These are phyloP conservation scores for Haliclystus octoradiatus DNA, from an alignment of 30 jellyfish, hydroid and myxozoan genomes.

Conservation along the genomic window DNA sequence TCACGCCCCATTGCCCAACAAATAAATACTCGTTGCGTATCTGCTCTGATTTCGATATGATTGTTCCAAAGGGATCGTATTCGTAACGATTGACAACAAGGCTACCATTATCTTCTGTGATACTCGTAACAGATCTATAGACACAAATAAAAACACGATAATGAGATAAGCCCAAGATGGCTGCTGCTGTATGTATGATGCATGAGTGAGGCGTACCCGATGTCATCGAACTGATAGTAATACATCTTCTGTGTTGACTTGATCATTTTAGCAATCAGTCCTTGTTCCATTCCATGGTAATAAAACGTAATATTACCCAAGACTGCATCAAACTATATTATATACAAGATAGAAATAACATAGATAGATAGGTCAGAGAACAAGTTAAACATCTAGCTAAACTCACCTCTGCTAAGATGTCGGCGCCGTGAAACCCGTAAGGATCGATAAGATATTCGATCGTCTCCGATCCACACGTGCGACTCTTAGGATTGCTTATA, in stretches of 20 bases:
- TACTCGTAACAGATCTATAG: conserved; percentile 1
- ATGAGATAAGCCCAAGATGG: not conserved
- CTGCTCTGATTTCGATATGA: not conserved
- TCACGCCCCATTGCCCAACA: conserved; percentile 25
- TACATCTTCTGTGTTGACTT: not conserved
- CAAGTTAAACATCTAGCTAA: not conserved
- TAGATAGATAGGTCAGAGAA: not conserved
- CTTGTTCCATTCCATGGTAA: conserved; percentile 24
- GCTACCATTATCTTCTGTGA: conserved; percentile 1
- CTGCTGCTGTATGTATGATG: not conserved
- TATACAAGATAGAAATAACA: not conserved
- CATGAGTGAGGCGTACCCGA: conserved; percentile 8
- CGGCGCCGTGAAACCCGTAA: conserved; percentile 19
- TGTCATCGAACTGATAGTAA: conserved; percentile 10
- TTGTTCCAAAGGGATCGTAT: conserved; percentile 21
- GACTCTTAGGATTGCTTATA: conserved; percentile 4
- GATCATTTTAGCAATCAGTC: conserved; percentile 5
- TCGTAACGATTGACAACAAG: not conserved
- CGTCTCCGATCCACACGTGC: conserved; percentile 6
- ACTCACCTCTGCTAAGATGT: conserved; percentile 14
- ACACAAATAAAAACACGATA: not conserved
- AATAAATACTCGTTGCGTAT: not conserved
- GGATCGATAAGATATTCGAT: conserved; percentile 21
- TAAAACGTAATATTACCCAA: conserved; percentile 4
- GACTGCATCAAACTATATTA: no score